These are phyloP conservation scores for Abrostola triplasia DNA, from an alignment of 2,888 invertebrate species.

Conservation along the genomic window DNA sequence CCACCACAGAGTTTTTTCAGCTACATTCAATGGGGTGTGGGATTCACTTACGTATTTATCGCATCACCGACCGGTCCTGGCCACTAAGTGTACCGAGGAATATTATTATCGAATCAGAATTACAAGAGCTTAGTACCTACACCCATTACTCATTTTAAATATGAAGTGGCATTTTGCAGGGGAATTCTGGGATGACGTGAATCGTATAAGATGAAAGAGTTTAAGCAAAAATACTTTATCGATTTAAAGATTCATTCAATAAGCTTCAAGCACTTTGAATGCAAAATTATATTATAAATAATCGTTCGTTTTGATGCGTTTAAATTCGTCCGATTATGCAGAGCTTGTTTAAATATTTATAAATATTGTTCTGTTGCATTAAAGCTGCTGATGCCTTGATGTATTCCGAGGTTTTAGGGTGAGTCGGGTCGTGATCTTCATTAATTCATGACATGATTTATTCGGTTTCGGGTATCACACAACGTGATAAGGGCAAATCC, in stretches of 20 bases:
- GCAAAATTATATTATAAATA: not conserved
- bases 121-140: too few species aligned
- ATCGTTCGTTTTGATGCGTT: constrained; percentile 11
- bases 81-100: too few species aligned
- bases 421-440: constrained; percentile 50
- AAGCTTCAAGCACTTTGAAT: not conserved
- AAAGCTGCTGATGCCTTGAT: constrained; percentile 35
- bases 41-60: too few species aligned
- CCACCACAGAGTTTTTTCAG: too few species aligned
- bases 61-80: too few species aligned
- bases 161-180: not conserved
- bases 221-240: constrained; percentile 25
- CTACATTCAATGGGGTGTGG: too few species aligned
- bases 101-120: too few species aligned
- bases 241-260: constrained; percentile 26
- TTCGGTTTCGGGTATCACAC: constrained; percentile 34
- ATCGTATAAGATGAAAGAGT: constrained; percentile 7
- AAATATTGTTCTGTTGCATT: constrained; percentile 27
- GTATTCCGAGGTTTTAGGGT: constrained; percentile 47
- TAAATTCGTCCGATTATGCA: constrained; percentile 4
- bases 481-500: constrained; percentile 38
- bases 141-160: too few species aligned
- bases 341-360: constrained; percentile 21
- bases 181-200: not conserved
- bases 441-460: constrained; percentile 58